Conservation (phyloP, 92 coral and sea anemone species). For the Virgularia gustaviana region DNA sequence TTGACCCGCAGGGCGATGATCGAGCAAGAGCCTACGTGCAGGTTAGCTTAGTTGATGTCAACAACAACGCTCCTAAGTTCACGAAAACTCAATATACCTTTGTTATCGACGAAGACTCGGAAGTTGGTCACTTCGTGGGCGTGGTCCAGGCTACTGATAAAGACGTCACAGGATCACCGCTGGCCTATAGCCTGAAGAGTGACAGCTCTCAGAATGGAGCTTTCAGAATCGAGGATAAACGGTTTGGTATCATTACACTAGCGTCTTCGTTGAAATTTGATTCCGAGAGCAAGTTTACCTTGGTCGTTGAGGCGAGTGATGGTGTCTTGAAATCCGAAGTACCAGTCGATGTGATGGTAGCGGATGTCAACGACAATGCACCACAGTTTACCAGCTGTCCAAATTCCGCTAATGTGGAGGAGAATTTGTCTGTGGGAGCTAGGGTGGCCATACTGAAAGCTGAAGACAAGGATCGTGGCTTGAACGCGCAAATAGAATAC, state of each 20-base stretch:
- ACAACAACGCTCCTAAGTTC: slow-evolving; percentile 71
- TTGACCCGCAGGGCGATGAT: background rate
- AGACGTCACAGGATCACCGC: slow-evolving; percentile 54
- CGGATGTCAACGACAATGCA: slow-evolving; percentile 66
- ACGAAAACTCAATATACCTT: slow-evolving; percentile 62
- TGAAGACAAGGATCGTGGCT: slow-evolving; percentile 57
- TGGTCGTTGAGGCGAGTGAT: slow-evolving; percentile 67
- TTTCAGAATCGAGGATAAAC: slow-evolving; percentile 29
- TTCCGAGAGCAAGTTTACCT: slow-evolving; percentile 56
- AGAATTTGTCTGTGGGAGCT: slow-evolving; percentile 65
- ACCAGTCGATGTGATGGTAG: slow-evolving; percentile 62
- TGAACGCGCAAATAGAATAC: slow-evolving; percentile 67
- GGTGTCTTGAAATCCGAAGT: slow-evolving; percentile 31
- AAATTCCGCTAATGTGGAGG: slow-evolving; percentile 51
- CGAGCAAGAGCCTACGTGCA: slow-evolving; percentile 39
- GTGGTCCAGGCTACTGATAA: slow-evolving; percentile 79
- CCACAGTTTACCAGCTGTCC: slow-evolving; percentile 69
- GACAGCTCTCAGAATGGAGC: slow-evolving; percentile 23
- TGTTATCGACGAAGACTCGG: slow-evolving; percentile 77
- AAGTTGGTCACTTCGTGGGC: slow-evolving; percentile 51
- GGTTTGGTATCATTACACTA: slow-evolving; percentile 61
- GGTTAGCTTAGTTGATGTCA: slow-evolving; percentile 51
- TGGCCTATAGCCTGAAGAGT: slow-evolving; percentile 57
- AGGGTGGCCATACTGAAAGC: slow-evolving; percentile 57
- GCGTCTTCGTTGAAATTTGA: slow-evolving; percentile 45